Evolutionary conservation across 2,113 vertebrate genomes (phyloP).

Genomic region (Bungarus multicinctus): DNA sequence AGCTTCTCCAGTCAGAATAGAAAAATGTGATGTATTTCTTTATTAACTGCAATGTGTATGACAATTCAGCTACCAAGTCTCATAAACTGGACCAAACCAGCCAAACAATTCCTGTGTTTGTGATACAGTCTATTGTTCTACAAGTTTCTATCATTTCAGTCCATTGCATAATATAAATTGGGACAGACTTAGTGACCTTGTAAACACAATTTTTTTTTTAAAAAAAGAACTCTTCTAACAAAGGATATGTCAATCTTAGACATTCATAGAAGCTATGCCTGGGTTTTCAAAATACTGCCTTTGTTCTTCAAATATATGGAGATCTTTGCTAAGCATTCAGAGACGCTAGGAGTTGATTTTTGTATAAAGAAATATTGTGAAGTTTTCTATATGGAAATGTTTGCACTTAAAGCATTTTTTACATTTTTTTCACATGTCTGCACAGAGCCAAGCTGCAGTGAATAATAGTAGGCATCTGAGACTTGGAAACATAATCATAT

Average conservation of each 20-base stretch:
- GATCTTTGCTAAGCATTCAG: neutral
- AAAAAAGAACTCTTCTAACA: neutral
- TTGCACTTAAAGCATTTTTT: neutral
- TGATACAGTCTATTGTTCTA: neutral
- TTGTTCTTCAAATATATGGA: neutral
- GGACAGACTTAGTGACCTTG: neutral
- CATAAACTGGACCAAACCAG: neutral
- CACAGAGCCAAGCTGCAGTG: neutral
- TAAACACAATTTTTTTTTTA: neutral
- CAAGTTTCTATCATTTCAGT: neutral
- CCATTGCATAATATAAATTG: too few species aligned
- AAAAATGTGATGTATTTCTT: neutral
- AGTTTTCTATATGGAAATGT: conserved; percentile 17
- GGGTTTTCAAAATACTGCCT: neutral
- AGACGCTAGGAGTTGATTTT: conserved; percentile 3
- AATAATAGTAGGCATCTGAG: conserved; percentile 8
- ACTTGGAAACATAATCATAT: neutral
- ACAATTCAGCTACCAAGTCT: neutral
- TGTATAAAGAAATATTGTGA: conserved; percentile 1
- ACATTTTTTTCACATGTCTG: conserved; percentile 17
- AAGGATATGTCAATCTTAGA: neutral
- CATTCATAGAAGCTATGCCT: neutral
- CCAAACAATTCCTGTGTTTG: neutral
- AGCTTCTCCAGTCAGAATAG: neutral
- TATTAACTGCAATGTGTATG: neutral